Conservation (phyloP, 2,797 vertebrate genomes). For the Brachymystax lenok region DNA sequence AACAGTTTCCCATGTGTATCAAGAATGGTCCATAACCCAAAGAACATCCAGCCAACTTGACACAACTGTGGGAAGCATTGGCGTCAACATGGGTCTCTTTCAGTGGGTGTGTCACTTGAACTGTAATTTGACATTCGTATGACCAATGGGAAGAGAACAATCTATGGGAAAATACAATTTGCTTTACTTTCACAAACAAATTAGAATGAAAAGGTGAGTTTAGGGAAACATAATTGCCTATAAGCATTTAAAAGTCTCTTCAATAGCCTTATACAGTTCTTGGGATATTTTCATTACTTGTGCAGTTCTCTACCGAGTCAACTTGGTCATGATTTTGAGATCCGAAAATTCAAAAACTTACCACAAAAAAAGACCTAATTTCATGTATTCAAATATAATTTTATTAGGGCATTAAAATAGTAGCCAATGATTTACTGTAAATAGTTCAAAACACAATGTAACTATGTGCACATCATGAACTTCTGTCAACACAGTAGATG, state of each 20-base stretch:
- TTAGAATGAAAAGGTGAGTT: slow-evolving; percentile 61
- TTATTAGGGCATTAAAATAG: no score
- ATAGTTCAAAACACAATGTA: not conserved
- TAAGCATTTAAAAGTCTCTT: not conserved
- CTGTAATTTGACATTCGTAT: slow-evolving; percentile 43
- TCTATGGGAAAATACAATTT: slow-evolving; percentile 12
- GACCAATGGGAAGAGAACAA: slow-evolving; percentile 52
- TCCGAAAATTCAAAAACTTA: not conserved
- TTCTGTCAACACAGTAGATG: slow-evolving; percentile 17
- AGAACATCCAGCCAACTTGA: no score
- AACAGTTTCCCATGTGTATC: no score
- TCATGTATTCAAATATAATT: not conserved
- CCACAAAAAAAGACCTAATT: no score
- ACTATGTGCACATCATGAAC: no score
- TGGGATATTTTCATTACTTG: no score
- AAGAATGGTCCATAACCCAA: no score
- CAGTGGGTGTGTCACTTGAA: slow-evolving; percentile 50
- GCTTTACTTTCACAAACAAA: slow-evolving; percentile 53
- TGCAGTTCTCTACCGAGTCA: not conserved
- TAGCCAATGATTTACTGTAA: not conserved
- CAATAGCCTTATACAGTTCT: no score
- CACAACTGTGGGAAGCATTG: no score
- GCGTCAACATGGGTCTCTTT: not conserved
- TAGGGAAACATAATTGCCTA: not conserved
- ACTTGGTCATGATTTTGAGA: not conserved